phyloP scores from a whole-genome alignment of 1,140 invertebrate species.

The Drosophila sp. region DNA sequence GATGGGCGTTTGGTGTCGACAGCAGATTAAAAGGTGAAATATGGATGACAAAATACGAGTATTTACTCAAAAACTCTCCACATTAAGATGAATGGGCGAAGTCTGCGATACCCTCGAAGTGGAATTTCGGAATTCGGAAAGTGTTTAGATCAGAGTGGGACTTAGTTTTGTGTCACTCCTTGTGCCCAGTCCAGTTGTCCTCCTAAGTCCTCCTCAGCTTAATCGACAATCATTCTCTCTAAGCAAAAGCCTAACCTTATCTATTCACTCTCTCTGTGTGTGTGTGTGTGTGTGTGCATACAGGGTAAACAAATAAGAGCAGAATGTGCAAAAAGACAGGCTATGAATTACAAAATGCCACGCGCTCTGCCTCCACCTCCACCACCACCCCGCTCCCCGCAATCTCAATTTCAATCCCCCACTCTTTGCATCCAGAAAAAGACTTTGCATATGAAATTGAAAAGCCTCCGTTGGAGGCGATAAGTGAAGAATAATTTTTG shows the following conservation, averaged over 20 bases:
- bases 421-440: neutral
- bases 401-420: neutral
- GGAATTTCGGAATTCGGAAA: no score
- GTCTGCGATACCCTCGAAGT: neutral
- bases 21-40: conserved; percentile 34
- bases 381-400: neutral
- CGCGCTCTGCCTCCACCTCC: neutral
- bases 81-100: neutral
- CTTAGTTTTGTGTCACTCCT: no score
- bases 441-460: conserved; percentile 24
- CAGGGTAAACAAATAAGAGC: conserved; percentile 5
- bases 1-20: conserved; percentile 10
- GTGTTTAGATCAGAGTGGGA: no score
- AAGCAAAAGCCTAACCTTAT: neutral
- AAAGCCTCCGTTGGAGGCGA: conserved; percentile 14
- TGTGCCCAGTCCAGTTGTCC: no score
- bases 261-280: neutral
- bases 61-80: conserved; percentile 18
- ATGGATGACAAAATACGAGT: conserved; percentile 29
- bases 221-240: no score
- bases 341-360: conserved; percentile 26
- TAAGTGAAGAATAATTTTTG: conserved; percentile 22
- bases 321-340: conserved; percentile 26
- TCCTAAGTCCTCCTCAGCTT: no score
- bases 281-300: neutral